These are phyloP conservation scores for Pinna nobilis DNA, from an alignment of 1,140 invertebrate genomes.

Conservation along the genomic window DNA sequence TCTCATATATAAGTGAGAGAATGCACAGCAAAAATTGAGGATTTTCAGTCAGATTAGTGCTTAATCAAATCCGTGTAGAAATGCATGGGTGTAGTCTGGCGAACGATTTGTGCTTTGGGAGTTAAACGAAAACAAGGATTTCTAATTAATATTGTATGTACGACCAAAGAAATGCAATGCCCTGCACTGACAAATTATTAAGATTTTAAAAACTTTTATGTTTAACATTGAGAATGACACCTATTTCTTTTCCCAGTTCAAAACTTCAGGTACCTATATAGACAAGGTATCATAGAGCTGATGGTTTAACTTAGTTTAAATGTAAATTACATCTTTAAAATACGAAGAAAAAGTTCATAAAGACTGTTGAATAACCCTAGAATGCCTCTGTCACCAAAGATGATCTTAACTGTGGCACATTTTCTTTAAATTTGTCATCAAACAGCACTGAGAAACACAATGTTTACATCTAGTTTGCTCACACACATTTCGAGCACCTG, in stretches of 20 bases:
- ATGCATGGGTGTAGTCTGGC: background rate
- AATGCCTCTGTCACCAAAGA: background rate
- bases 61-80: background rate
- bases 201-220: background rate
- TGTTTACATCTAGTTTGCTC: constrained; percentile 5
- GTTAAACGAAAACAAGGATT: background rate
- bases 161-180: background rate
- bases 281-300: background rate
- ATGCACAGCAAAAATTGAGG: background rate
- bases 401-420: background rate
- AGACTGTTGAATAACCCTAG: background rate
- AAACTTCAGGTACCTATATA: background rate
- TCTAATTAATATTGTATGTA: background rate
- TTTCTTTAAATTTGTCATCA: background rate
- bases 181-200: background rate
- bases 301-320: background rate
- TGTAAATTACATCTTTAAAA: background rate
- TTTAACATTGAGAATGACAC: background rate
- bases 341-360: background rate
- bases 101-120: background rate
- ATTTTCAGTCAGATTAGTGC: background rate
- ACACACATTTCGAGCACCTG: constrained; percentile 18
- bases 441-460: constrained; percentile 3
- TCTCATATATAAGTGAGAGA: background rate
- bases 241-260: background rate